Evolutionary conservation across 2,888 invertebrate species (phyloP).

Genomic region (Lasioglossum leucozonium): DNA sequence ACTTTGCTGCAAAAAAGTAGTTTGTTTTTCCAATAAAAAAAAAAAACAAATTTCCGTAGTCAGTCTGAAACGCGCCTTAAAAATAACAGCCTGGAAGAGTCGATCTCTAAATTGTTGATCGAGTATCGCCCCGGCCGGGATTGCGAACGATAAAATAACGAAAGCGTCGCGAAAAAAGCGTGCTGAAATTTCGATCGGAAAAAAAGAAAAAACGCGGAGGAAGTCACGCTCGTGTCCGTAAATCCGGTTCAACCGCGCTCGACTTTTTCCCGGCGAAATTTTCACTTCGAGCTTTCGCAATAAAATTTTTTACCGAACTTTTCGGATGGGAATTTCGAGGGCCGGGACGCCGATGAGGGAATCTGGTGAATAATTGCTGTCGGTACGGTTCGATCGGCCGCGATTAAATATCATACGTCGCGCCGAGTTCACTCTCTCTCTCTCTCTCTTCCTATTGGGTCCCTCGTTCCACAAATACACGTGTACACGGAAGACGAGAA

Average conservation of each 20-base stretch:
- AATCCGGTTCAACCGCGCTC: not conserved
- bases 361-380: not conserved
- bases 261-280: not conserved
- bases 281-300: not conserved
- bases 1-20: not conserved
- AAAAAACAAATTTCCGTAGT: not conserved
- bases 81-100: not conserved
- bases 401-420: slow-evolving; percentile 36
- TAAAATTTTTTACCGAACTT: not conserved
- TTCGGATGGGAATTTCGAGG: not conserved
- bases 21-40: not conserved
- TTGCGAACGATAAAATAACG: not conserved
- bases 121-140: not conserved
- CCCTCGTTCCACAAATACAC: not conserved
- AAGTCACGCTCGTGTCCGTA: not conserved
- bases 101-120: not conserved
- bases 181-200: not conserved
- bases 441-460: not conserved
- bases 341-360: not conserved
- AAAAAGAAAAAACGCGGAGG: not conserved
- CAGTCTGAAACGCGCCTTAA: not conserved
- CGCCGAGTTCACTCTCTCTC: not conserved
- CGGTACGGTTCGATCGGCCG: not conserved
- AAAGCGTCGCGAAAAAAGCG: not conserved
- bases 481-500: not conserved